These are phyloP conservation scores for Clarias gariepinus DNA, from an alignment of 2,113 vertebrate genomes.

Conservation along the genomic window DNA sequence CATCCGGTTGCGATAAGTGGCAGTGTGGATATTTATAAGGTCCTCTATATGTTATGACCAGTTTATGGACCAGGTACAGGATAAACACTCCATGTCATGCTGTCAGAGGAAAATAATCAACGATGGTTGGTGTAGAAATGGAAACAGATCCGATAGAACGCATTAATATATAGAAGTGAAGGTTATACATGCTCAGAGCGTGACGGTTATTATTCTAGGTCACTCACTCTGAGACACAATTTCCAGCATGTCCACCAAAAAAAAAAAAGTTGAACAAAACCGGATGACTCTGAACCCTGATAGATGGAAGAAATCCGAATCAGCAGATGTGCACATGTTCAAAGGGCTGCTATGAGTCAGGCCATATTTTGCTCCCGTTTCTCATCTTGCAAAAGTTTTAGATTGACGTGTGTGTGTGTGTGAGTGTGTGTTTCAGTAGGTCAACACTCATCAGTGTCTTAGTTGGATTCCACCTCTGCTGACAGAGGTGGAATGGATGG, in stretches of 20 bases:
- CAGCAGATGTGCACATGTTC: slow-evolving; percentile 32
- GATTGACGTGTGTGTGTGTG: not conserved
- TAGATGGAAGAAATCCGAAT: slow-evolving; percentile 12
- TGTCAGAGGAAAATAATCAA: not conserved
- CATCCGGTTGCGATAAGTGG: not conserved
- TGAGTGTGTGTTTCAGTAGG: slow-evolving; percentile 28
- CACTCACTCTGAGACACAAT: not conserved
- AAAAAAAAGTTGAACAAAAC: not conserved
- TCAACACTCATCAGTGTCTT: slow-evolving; percentile 20
- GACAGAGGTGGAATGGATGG: too few relatives aligned
- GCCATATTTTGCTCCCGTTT: slow-evolving; percentile 6
- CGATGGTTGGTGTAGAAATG: not conserved
- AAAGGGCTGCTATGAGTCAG: slow-evolving; percentile 28
- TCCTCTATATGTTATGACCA: not conserved
- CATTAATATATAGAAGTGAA: too few relatives aligned
- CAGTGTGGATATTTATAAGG: not conserved
- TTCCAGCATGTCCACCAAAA: not conserved
- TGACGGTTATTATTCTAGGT: not conserved
- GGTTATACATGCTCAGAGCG: not conserved
- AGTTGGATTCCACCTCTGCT: slow-evolving; percentile 13
- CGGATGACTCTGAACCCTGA: slow-evolving; percentile 19
- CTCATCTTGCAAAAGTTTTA: slow-evolving; percentile 11
- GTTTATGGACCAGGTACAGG: not conserved
- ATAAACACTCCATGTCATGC: not conserved
- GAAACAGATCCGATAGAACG: too few relatives aligned